Percentiles rank a stretch among this genome's conserved stretches.
Evolutionary conservation across 2,797 vertebrate species (phyloP).

Genomic region (Zalophus californianus): DNA sequence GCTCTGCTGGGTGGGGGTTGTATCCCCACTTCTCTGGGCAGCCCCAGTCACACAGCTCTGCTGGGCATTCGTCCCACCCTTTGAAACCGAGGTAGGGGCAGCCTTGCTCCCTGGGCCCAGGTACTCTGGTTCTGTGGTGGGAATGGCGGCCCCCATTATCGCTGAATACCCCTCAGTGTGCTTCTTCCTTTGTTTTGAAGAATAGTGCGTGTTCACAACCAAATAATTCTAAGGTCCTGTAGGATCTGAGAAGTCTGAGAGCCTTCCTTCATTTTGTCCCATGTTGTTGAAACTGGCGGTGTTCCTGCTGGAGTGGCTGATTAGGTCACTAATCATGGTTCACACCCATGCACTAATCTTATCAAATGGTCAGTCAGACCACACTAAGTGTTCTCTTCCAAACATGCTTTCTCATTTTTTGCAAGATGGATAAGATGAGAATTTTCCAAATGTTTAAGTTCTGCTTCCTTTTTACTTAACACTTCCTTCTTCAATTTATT

Average conservation of each 20-base stretch:
- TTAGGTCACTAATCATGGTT: neutral
- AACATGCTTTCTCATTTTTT: neutral
- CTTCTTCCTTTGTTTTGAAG: neutral
- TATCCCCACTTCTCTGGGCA: neutral
- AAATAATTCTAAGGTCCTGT: neutral
- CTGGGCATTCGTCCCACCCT: neutral
- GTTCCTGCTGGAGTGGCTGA: neutral
- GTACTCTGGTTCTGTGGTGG: neutral
- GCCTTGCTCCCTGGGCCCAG: neutral
- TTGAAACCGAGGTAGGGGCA: neutral
- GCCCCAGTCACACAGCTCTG: neutral
- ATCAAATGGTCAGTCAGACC: neutral
- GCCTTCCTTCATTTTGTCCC: neutral
- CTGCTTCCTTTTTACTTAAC: neutral
- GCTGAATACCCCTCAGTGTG: neutral
- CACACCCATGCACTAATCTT: neutral
- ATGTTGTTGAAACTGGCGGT: neutral
- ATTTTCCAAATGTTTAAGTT: slow-evolving; percentile 25
- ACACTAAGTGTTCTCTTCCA: neutral
- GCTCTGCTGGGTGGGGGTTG: neutral
- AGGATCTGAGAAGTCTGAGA: neutral
- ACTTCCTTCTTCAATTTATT: neutral
- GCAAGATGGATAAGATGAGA: neutral
- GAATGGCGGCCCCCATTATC: neutral
- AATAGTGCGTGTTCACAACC: neutral